Evolutionary conservation across 2,113 vertebrate species (phyloP).

Genomic region (Gambusia affinis): DNA sequence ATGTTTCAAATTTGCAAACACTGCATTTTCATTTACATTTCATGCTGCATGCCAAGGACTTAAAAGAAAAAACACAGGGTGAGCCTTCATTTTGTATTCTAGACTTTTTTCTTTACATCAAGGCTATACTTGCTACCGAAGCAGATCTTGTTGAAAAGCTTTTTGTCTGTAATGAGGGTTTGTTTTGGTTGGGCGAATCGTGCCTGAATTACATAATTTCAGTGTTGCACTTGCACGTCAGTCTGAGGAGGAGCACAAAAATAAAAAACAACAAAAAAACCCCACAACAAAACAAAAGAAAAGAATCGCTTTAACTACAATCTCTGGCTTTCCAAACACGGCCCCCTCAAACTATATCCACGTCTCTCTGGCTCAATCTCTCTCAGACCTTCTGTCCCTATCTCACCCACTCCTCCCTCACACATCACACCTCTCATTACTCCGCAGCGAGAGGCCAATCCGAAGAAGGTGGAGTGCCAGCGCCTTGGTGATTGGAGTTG

Average conservation of each 20-base stretch:
- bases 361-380: slow-evolving; percentile 49
- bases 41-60: not conserved
- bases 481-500: slow-evolving; percentile 32
- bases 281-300: slow-evolving; percentile 5
- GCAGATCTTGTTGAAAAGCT: slow-evolving; percentile 26
- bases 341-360: slow-evolving; percentile 63
- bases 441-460: slow-evolving; percentile 59
- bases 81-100: slow-evolving; percentile 1
- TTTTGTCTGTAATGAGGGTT: slow-evolving; percentile 47
- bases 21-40: not conserved
- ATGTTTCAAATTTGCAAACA: slow-evolving; percentile 4
- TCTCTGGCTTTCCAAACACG: slow-evolving; percentile 46
- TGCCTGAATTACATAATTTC: slow-evolving; percentile 62
- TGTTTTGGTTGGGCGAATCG: slow-evolving; percentile 56
- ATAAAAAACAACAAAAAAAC: slow-evolving; percentile 7
- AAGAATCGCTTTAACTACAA: slow-evolving; percentile 31
- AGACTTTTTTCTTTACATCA: slow-evolving; percentile 7
- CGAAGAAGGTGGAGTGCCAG: slow-evolving; percentile 42
- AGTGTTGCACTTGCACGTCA: slow-evolving; percentile 44
- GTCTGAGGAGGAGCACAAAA: slow-evolving; percentile 31
- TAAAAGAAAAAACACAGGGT: not conserved
- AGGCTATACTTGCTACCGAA: slow-evolving; percentile 6
- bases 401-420: slow-evolving; percentile 71
- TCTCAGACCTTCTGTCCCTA: slow-evolving; percentile 60
- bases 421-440: slow-evolving; percentile 65